phyloP scores from a whole-genome alignment of 2,888 invertebrate species.

The Caenorhabditis japonica region DNA sequence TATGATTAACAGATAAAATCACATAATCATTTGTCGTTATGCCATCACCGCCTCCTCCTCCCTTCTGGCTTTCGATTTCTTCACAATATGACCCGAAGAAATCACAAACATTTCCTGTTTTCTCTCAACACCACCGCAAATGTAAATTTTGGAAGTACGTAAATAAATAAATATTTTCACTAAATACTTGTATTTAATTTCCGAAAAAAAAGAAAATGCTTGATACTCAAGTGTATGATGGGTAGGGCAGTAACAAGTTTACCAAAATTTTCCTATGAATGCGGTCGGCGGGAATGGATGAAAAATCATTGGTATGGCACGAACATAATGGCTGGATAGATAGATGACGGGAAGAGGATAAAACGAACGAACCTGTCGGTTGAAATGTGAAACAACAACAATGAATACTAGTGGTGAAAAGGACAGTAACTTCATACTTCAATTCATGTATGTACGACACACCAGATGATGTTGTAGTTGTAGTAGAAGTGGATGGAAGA shows the following conservation, averaged over 20 bases:
- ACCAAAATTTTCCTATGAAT: too few species aligned
- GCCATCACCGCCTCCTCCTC: slow-evolving; percentile 8
- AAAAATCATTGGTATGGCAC: slow-evolving; percentile 27
- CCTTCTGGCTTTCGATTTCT: slow-evolving; percentile 29
- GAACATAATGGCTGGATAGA: not conserved
- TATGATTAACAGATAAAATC: too few species aligned
- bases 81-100: slow-evolving; percentile 25
- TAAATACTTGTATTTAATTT: too few species aligned
- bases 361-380: slow-evolving; percentile 39
- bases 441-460: too few species aligned
- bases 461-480: slow-evolving; percentile 22
- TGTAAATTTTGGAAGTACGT: slow-evolving; percentile 1
- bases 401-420: not conserved
- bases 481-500: slow-evolving; percentile 5
- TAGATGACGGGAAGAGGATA: not conserved
- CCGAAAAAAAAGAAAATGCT: too few species aligned
- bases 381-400: slow-evolving; percentile 16
- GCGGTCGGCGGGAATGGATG: too few species aligned
- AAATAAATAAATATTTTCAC: too few species aligned
- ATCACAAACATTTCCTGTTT: slow-evolving; percentile 23
- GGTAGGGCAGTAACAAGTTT: too few species aligned
- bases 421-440: slow-evolving; percentile 25
- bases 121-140: slow-evolving; percentile 12
- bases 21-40: too few species aligned
- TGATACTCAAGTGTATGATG: too few species aligned